Base-by-base conservation (phyloP, 2,797 vertebrate genomes). In the Eurystomus glaucurus region DNA sequence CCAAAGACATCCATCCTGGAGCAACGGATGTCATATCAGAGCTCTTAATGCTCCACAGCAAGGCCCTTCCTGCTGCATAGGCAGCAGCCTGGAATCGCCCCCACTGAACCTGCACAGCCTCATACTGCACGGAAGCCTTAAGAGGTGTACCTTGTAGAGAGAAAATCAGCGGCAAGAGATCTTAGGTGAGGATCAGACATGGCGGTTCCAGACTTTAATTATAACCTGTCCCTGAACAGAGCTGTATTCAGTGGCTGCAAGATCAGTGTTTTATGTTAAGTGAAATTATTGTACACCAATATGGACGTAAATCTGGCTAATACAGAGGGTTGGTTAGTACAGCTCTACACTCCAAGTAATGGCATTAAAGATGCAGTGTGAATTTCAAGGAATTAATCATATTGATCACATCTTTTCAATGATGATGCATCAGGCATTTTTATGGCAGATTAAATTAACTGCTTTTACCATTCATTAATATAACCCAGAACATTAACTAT, bases 381-480 rank as follows among this genome's bases (percentile, higher is more conserved):
- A 82, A 85, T 91, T 92, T 92, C 85, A 90, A 57, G 43, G 54
- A 79, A 96, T 94, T 89, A 85, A 94, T 95, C 51, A 45, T 29
- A 92, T 10, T 35, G 70, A 91, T 93, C 64, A 79, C 37, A 74
- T 68, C 21, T 83, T 93, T 94, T 88, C 81, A 68, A 9, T 37
- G n/a, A 83, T 21, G 46, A 92, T 61, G 46, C 50, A 90, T 68
- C 41, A 58, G 37, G 20, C 45, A 65, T 58, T 88, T 95, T 95
- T 79, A 90, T 11, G 75, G 57, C 28, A 60, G 45, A 86, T 61
- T 15, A 70, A 85, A 91, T 94, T 60, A 94, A 62, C 35, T 64
- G 33, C 21, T 84, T 94, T 84, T 58, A 79, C 35, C 46, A 45
- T 68, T 57, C 61, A 43, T 84, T 81, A 81, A 62, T 90, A 37